Evolutionary conservation across 2,113 vertebrate genomes (phyloP).

Genomic region (Tachysurus vachellii): DNA sequence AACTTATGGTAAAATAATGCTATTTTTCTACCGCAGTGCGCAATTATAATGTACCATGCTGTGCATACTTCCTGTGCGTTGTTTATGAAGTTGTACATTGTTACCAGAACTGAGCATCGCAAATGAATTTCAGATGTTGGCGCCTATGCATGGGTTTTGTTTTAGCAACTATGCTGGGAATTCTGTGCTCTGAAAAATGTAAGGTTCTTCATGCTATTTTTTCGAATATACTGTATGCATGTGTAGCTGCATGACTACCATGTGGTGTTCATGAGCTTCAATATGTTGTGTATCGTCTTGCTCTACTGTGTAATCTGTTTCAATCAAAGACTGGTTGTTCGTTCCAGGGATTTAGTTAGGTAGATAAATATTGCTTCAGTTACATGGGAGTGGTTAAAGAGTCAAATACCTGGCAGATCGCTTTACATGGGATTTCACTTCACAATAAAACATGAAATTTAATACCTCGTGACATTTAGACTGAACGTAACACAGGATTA

Average conservation of each 20-base stretch:
- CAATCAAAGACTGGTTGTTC: background rate
- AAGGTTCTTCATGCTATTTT: slow-evolving; percentile 28
- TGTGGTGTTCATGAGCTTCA: slow-evolving; percentile 50
- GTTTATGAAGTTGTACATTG: background rate
- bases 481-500: background rate
- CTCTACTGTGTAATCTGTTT: background rate
- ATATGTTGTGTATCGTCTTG: slow-evolving; percentile 42
- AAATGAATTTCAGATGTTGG: background rate
- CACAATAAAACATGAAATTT: background rate
- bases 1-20: background rate
- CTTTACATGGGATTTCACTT: background rate
- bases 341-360: background rate
- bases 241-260: slow-evolving; percentile 52
- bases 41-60: background rate
- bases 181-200: slow-evolving; percentile 10
- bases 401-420: slow-evolving; percentile 26
- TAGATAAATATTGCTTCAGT: background rate
- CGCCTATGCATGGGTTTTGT: slow-evolving; percentile 24
- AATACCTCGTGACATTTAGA: background rate
- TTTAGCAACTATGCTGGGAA: slow-evolving; percentile 22
- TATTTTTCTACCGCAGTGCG: background rate
- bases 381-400: slow-evolving; percentile 9
- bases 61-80: background rate
- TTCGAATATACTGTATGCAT: slow-evolving; percentile 51
- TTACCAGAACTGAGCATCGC: background rate